phyloP scores from a whole-genome alignment of 64 coral and sea anemone genomes.

The Stylophora pistillata region DNA sequence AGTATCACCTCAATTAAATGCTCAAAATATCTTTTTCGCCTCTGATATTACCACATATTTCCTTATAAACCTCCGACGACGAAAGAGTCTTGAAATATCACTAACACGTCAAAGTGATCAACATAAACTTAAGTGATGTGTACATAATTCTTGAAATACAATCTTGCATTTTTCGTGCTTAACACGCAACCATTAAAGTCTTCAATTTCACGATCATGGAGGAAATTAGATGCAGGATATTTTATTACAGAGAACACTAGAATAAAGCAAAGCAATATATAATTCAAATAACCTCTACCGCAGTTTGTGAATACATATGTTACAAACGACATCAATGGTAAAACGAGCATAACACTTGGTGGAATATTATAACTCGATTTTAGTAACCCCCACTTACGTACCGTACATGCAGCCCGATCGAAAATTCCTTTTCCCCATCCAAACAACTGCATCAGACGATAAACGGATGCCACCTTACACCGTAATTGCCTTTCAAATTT shows the following conservation, averaged over 20 bases:
- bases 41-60: not conserved
- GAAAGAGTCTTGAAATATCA: not conserved
- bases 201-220: not conserved
- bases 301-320: not conserved
- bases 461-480: constrained; percentile 61
- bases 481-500: constrained; percentile 58
- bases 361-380: not conserved
- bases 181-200: not conserved
- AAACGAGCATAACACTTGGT: not conserved
- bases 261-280: not conserved
- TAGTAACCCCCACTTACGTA: not conserved
- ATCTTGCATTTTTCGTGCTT: not conserved
- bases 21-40: not conserved
- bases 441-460: constrained; percentile 62
- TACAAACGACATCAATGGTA: not conserved
- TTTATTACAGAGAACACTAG: not conserved
- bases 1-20: not conserved
- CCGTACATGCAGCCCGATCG: constrained; percentile 46
- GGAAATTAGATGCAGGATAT: not conserved
- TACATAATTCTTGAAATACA: not conserved
- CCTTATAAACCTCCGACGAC: not conserved
- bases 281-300: not conserved
- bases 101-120: not conserved
- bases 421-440: constrained; percentile 34
- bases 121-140: not conserved